Evolutionary conservation across 2,113 vertebrate species (phyloP), one percentile per base, ranked within the genome.

Genomic region (Corvus moneduloides): DNA sequence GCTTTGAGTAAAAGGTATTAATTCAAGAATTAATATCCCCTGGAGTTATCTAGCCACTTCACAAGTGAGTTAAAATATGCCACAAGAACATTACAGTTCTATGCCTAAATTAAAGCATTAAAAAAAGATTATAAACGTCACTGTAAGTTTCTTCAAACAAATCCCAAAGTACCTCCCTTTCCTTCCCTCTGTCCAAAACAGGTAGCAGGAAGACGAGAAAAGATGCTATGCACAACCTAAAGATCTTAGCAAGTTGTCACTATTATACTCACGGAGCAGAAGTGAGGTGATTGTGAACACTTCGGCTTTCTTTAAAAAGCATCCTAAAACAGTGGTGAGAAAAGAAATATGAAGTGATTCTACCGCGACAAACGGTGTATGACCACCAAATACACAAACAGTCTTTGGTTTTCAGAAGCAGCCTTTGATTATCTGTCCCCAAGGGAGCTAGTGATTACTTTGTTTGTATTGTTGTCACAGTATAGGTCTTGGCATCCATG

Each of bases 261-360:
- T 39, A 21, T 66, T 97, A 59, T 98, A 99, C 99, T 98, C 97
- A 99, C 99, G 98, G 98, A 97, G 99, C 99, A 97, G 99, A 99
- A 91, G 99, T 99, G 81, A 99, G 98, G 97, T 99, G 99, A 96
- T 98, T 98, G 78, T 99, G 99, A 80, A 98, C 99, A 97, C 98
- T 98, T 88, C 98, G 98, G 96, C 99, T 99, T 98, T 99, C 99
- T 96, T 99, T 99, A 94, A 99, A 99, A 92, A 99, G 98, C 98
- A 99, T 99, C 98, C 99, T 99, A 96, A 21, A 85, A 96, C 93
- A 94, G 82, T 46, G 22, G 62, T 48, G n/a, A 89, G 35, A 94
- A 75, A 88, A 69, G 54, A 94, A 88, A 78, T 17, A 18, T 6
- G 19, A 74, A 61, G 28, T 49, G 37, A 87, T 80, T 92, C 39